These are phyloP conservation scores for Pollenia griseotomentosa DNA, from an alignment of 2,888 invertebrate genomes.

Conservation along the genomic window DNA sequence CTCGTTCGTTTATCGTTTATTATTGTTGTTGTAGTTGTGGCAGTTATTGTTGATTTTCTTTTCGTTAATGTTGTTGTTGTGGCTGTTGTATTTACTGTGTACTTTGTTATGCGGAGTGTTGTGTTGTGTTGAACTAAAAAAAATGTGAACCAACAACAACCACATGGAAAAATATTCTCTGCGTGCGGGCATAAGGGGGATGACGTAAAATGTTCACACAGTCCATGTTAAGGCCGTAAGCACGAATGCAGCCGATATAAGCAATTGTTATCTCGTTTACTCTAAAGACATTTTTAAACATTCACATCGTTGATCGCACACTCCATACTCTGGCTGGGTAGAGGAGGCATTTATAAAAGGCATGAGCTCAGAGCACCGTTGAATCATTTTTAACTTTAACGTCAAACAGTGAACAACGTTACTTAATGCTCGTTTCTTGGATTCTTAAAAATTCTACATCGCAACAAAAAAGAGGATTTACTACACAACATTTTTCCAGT, in stretches of 20 bases:
- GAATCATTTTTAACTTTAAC: constrained; percentile 82
- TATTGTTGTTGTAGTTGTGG: constrained; percentile 62
- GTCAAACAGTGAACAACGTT: constrained; percentile 64
- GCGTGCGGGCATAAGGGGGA: constrained; percentile 74
- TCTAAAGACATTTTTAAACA: constrained; percentile 62
- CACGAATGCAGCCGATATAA: constrained; percentile 60
- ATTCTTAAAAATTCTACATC: constrained; percentile 31
- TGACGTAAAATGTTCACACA: constrained; percentile 71
- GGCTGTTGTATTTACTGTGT: constrained; percentile 62
- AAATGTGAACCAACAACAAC: constrained; percentile 43
- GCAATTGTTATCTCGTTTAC: constrained; percentile 70
- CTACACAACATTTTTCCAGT: neutral
- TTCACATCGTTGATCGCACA: constrained; percentile 69
- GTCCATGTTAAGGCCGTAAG: constrained; percentile 58
- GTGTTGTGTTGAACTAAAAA: constrained; percentile 69
- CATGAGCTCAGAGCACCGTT: constrained; percentile 78
- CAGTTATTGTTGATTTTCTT: constrained; percentile 71
- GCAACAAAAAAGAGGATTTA: constrained; percentile 37
- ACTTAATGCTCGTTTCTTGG: constrained; percentile 34
- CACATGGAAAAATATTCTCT: constrained; percentile 64
- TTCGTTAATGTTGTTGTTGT: constrained; percentile 46
- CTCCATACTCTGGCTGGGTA: constrained; percentile 64
- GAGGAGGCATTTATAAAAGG: constrained; percentile 83
- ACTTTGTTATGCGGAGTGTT: constrained; percentile 67
- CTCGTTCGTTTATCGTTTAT: constrained; percentile 74